A percentile compares a stretch with the other conserved stretches of the same genome.
phyloP scores from a whole-genome alignment of 2,797 vertebrate species.

The Lagocephalus sceleratus region DNA sequence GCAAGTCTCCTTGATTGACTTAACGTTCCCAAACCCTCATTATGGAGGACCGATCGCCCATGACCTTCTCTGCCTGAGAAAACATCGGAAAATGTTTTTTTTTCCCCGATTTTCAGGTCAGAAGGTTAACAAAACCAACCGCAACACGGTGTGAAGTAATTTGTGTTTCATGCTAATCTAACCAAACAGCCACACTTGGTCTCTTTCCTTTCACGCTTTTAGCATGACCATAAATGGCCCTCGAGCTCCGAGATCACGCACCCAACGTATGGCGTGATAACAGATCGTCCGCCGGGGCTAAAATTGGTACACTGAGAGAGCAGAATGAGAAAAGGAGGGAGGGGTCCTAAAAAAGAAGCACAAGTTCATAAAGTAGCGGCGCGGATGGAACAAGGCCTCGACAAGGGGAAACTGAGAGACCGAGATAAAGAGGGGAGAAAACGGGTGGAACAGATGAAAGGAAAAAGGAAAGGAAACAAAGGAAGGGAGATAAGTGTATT shows the following conservation, averaged over 20 bases:
- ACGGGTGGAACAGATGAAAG: constrained; percentile 40
- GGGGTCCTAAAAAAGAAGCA: constrained; percentile 30
- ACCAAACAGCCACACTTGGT: neutral
- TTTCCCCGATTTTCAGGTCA: constrained; percentile 42
- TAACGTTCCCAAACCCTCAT: constrained; percentile 63
- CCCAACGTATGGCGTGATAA: constrained; percentile 50
- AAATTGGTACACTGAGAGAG: constrained; percentile 16
- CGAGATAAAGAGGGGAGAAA: constrained; percentile 47
- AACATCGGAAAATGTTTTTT: constrained; percentile 42
- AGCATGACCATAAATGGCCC: constrained; percentile 60
- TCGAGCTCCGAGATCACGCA: constrained; percentile 43
- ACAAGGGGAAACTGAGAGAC: constrained; percentile 47
- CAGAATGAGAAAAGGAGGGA: constrained; percentile 24
- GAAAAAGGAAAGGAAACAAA: constrained; percentile 41
- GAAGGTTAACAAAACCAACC: constrained; percentile 32
- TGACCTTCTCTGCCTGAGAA: constrained; percentile 39
- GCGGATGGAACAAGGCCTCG: constrained; percentile 1
- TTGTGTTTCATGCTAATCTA: neutral
- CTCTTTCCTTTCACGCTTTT: constrained; percentile 26
- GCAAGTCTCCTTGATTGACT: constrained; percentile 38
- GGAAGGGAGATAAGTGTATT: constrained; percentile 57
- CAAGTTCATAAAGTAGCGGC: constrained; percentile 39
- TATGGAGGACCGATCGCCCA: constrained; percentile 54
- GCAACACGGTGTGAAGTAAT: constrained; percentile 1
- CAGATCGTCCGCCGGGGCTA: constrained; percentile 33